Evolutionary conservation across 2,797 vertebrate genomes (phyloP).

Genomic region (Clarias platycephalus): DNA sequence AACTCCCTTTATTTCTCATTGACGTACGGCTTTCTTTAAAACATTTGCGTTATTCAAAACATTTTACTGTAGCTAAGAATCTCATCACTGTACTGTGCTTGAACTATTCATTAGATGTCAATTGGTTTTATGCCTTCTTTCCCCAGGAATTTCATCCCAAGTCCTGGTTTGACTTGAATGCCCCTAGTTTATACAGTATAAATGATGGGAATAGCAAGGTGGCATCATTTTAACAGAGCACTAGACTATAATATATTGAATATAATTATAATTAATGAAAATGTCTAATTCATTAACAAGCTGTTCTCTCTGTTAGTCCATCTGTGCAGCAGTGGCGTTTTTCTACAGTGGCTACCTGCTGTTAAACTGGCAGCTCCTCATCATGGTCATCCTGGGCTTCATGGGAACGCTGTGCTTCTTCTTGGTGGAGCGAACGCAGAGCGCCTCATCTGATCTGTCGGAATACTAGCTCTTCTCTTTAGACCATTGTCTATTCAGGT

Average conservation of each 20-base stretch:
- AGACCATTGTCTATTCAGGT: background rate
- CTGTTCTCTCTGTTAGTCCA: constrained; percentile 65
- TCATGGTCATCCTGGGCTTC: constrained; percentile 76
- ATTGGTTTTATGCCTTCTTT: no score
- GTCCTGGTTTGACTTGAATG: no score
- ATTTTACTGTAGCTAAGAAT: no score
- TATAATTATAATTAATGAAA: background rate
- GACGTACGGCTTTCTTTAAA: no score
- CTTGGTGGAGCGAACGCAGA: constrained; percentile 74
- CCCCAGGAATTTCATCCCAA: no score
- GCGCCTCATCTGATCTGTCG: constrained; percentile 57
- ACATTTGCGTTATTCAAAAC: no score
- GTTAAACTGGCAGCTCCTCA: constrained; percentile 77
- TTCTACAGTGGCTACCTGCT: constrained; percentile 79
- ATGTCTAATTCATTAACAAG: background rate
- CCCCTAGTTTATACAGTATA: no score
- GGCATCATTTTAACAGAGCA: background rate
- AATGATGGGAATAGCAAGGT: background rate
- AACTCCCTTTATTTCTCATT: no score
- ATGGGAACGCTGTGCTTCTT: constrained; percentile 78
- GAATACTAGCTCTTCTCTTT: constrained; percentile 59
- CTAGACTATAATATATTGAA: background rate
- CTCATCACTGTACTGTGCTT: no score
- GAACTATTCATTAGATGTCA: no score
- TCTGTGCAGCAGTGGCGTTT: constrained; percentile 78